Base-by-base conservation (phyloP, 2,888 invertebrate species). In the Coenonympha arcania region DNA sequence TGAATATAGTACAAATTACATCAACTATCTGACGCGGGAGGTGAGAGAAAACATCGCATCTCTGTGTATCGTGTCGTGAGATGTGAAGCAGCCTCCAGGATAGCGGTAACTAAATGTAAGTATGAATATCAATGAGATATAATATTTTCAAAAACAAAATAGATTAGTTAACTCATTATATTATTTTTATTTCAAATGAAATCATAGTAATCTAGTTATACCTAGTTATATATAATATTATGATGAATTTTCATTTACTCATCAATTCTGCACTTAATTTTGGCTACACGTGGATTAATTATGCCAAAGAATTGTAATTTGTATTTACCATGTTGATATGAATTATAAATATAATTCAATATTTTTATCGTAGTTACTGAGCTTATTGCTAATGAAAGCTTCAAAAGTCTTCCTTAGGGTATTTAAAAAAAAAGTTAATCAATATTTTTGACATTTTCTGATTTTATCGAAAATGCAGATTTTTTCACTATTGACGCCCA, bases 241-340 rank as follows among this genome's bases (percentile, higher is more conserved):
- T 18, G 18, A 18, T 9, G 11, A n/a, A 8, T 71, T 66, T 74
- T 76, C 76, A 69, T 77, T 72, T 65, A 69, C 75, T 74, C 77
- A 78, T 79, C 73, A 81, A 79, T 75, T 59, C 41, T 69, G 53
- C 28, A n/a, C 9, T 15, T 20, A 13, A 9, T 42, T 43, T 43
- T 43, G 33, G 43, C 43, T 15, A 31, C 2, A 20, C 9, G 22
- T 31, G 13, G 67, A n/a, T 11, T 68, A 68, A 69, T 70, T 70
- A 76, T 79, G 81, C 85, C 84, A 86, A 86, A 85, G 84, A 85
- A 65, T 77, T 69, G n/a, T n/a, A n/a, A n/a, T n/a, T n/a, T n/a
- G n/a, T n/a, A n/a, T n/a, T n/a, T n/a, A n/a, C n/a, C n/a, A n/a
- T n/a, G n/a, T n/a, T n/a, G n/a, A n/a, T n/a, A n/a, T n/a, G n/a